phyloP scores from a whole-genome alignment of 2,113 vertebrate species.

The Corvus cornix region DNA sequence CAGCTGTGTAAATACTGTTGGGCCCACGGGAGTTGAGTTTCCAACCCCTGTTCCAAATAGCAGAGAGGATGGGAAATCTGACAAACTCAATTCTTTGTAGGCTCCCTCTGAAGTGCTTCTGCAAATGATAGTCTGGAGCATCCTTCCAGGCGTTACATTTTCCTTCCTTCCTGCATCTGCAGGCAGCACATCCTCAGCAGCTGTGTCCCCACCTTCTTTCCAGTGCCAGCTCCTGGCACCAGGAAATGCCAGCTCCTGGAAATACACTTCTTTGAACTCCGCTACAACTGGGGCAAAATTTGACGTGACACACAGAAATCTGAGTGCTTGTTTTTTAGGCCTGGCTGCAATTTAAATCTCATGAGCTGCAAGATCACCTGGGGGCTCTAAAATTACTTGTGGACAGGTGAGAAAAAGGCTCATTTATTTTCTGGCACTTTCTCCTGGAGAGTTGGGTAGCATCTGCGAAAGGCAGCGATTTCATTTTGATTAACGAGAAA shows the following conservation, averaged over 20 bases:
- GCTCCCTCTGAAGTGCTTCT: neutral
- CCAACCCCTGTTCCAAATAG: neutral
- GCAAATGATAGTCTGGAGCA: neutral
- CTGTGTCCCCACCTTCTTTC: neutral
- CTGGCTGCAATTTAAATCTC: neutral
- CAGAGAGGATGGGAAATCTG: neutral
- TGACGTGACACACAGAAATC: neutral
- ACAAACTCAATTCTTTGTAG: neutral
- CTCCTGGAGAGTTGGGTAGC: neutral
- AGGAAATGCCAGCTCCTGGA: neutral
- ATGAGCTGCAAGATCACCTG: neutral
- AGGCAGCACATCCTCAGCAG: neutral
- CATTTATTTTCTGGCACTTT: slow-evolving; percentile 13
- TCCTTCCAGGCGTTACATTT: neutral
- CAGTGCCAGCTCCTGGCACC: neutral
- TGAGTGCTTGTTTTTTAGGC: neutral
- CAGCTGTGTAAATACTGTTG: neutral
- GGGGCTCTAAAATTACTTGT: neutral
- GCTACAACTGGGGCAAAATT: neutral
- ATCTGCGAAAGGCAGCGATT: slow-evolving; percentile 1
- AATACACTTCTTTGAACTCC: neutral
- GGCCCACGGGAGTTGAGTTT: neutral
- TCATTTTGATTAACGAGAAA: slow-evolving; percentile 12
- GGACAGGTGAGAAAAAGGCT: neutral
- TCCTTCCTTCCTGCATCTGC: neutral